These are phyloP conservation scores for Batillaria attramentaria DNA, from an alignment of 1,140 invertebrate species.

Conservation along the genomic window DNA sequence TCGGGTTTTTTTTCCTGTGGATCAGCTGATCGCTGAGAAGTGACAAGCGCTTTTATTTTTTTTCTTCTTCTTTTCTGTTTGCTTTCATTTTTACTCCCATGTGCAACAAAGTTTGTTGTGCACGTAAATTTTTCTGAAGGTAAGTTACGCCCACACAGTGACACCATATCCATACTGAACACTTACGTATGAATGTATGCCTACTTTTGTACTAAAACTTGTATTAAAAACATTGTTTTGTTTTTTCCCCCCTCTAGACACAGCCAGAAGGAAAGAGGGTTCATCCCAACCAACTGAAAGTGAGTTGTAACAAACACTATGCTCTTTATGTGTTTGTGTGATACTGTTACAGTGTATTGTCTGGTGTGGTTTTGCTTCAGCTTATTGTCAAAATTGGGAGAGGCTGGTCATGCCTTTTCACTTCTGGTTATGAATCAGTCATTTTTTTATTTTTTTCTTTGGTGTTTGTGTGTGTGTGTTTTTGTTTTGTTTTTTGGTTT, in stretches of 20 bases:
- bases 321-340: background rate
- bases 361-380: background rate
- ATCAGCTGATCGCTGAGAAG: background rate
- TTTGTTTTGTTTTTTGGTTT: too few species aligned
- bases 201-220: too few species aligned
- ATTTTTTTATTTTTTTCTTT: too few species aligned
- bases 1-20: background rate
- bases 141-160: too few species aligned
- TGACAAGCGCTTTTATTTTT: background rate
- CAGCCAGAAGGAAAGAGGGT: constrained; percentile 41
- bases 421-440: too few species aligned
- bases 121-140: too few species aligned
- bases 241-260: constrained; percentile 40
- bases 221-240: background rate
- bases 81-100: background rate
- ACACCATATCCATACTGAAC: too few species aligned
- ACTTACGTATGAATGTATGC: too few species aligned
- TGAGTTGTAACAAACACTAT: constrained; percentile 1
- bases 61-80: background rate
- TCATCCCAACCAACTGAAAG: constrained; percentile 44
- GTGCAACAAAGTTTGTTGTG: too few species aligned
- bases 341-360: background rate
- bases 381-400: background rate
- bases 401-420: too few species aligned
- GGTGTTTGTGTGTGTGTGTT: too few species aligned